These are phyloP conservation scores for Chloroceryle aenea DNA, from an alignment of 2,113 vertebrate genomes.

Conservation along the genomic window DNA sequence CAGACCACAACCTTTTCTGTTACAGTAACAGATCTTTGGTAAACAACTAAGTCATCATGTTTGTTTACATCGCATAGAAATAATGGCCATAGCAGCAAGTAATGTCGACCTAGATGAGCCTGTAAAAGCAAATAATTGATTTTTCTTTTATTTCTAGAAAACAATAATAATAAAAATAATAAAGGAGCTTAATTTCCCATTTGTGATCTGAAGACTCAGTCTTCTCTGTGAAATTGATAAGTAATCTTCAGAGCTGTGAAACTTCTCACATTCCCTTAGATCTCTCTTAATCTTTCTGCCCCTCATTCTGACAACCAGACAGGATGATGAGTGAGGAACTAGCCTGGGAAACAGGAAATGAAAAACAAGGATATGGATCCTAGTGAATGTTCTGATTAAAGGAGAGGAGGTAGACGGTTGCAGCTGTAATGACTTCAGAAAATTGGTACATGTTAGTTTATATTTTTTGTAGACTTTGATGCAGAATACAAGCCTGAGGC, in stretches of 20 bases:
- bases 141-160: neutral
- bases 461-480: neutral
- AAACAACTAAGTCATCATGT: neutral
- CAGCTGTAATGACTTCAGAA: neutral
- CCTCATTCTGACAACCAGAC: neutral
- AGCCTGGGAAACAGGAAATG: neutral
- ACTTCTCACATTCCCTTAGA: neutral
- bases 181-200: neutral
- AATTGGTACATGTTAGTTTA: neutral
- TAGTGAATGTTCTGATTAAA: neutral
- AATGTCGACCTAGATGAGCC: neutral
- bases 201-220: neutral
- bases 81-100: neutral
- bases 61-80: neutral
- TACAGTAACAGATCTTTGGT: neutral
- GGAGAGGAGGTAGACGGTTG: neutral
- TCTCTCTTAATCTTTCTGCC: neutral
- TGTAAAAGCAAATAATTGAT: neutral
- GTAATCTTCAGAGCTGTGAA: neutral
- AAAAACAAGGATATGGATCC: neutral
- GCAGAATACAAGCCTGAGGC: neutral
- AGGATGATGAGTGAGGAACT: fast-evolving
- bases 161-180: neutral
- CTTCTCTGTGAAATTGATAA: neutral
- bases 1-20: neutral